Conservation (phyloP, 2,113 vertebrate species). For the Chloropsis cyanopogon region DNA sequence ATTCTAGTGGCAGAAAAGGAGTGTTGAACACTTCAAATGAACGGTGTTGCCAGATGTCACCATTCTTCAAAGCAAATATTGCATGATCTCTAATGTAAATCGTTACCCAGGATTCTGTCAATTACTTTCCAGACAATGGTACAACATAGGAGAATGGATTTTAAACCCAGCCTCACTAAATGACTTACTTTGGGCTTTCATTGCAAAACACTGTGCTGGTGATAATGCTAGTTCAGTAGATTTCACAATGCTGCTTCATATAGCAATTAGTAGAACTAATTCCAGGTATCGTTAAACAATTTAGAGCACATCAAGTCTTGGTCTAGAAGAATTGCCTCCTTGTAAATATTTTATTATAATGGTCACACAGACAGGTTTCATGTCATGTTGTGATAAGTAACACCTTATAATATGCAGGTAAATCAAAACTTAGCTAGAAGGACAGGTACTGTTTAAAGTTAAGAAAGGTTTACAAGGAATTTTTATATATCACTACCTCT, state of each 20-base stretch:
- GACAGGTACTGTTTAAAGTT: neutral
- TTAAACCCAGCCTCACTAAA: neutral
- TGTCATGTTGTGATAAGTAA: neutral
- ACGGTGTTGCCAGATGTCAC: neutral
- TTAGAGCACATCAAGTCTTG: neutral
- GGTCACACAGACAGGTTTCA: neutral
- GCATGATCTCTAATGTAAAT: neutral
- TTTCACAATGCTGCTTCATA: neutral
- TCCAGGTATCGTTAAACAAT: neutral
- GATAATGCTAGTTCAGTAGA: neutral
- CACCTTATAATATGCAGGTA: neutral
- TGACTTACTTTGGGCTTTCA: neutral
- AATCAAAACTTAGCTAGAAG: neutral
- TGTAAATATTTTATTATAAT: neutral
- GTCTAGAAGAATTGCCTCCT: neutral
- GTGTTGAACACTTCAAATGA: neutral
- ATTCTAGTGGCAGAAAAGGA: neutral
- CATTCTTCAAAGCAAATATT: conserved; percentile 29
- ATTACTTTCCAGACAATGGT: neutral
- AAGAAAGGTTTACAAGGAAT: neutral
- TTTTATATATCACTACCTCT: neutral
- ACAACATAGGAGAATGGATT: neutral
- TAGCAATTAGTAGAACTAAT: neutral
- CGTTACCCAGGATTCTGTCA: neutral
- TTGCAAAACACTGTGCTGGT: neutral